Percentiles rank a stretch among this genome's conserved stretches.
phyloP scores from a whole-genome alignment of 2,113 vertebrate genomes.

The Psophia crepitans region DNA sequence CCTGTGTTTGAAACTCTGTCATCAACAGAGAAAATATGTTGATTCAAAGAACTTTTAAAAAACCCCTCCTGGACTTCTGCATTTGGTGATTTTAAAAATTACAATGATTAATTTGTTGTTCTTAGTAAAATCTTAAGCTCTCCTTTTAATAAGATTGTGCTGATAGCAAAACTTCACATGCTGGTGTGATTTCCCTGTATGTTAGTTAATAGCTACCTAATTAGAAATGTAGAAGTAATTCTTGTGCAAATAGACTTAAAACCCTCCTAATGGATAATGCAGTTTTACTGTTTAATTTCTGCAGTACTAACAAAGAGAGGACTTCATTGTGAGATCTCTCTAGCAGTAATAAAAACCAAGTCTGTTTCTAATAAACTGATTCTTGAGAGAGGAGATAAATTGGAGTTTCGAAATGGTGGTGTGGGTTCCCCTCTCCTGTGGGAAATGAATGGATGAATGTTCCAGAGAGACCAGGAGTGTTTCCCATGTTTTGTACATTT shows the following conservation, averaged over 20 bases:
- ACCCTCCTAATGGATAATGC: background rate
- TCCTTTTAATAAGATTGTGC: background rate
- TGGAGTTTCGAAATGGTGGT: background rate
- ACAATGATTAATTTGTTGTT: constrained; percentile 1
- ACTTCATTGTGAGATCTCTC: background rate
- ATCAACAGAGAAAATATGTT: background rate
- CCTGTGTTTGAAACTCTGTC: background rate
- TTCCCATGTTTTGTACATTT: background rate
- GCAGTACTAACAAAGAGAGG: background rate
- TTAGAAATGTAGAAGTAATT: constrained; percentile 39
- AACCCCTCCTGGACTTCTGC: background rate
- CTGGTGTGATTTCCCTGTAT: background rate
- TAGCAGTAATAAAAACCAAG: background rate
- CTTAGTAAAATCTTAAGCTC: background rate
- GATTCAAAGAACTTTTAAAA: background rate
- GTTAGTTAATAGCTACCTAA: constrained; percentile 38
- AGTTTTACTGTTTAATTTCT: background rate
- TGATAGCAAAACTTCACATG: background rate
- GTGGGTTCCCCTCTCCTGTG: background rate
- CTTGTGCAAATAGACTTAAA: background rate
- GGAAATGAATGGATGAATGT: background rate
- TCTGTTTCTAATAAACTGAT: background rate
- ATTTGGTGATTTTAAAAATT: background rate
- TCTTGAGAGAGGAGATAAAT: background rate
- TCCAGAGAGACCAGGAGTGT: background rate